These are phyloP conservation scores for Apotomis turbidana DNA, from an alignment of 2,888 invertebrate species.

Conservation along the genomic window DNA sequence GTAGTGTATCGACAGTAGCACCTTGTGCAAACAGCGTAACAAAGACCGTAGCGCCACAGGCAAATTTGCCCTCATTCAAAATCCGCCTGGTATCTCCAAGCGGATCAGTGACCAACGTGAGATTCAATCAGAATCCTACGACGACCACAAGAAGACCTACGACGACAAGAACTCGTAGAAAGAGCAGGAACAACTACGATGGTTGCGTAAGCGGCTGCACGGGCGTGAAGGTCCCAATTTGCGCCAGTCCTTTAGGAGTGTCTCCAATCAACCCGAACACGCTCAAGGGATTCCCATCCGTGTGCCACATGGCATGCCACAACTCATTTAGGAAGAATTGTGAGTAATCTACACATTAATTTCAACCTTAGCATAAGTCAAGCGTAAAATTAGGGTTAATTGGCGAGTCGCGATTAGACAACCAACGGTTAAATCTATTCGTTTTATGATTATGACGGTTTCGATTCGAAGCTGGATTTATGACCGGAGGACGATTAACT, in stretches of 20 bases:
- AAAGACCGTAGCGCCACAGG: not conserved
- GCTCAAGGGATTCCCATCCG: constrained; percentile 74
- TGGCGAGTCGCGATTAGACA: not conserved
- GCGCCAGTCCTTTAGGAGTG: constrained; percentile 65
- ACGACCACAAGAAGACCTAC: constrained; percentile 53
- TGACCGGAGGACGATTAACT: constrained; percentile 26
- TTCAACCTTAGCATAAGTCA: not conserved
- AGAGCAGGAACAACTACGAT: constrained; percentile 66
- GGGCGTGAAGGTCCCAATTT: constrained; percentile 67
- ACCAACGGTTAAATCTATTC: not conserved
- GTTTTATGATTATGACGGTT: constrained; percentile 2
- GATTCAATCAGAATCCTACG: constrained; percentile 56
- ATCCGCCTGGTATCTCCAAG: constrained; percentile 68
- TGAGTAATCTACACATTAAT: constrained; percentile 55
- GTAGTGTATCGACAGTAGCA: constrained; percentile 1
- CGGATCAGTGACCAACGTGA: constrained; percentile 69
- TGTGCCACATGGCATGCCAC: constrained; percentile 78
- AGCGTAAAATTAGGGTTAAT: constrained; percentile 7
- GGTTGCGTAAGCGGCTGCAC: constrained; percentile 67
- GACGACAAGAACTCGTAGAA: constrained; percentile 48
- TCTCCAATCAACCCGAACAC: constrained; percentile 64
- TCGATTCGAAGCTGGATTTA: constrained; percentile 9
- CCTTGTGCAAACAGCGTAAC: constrained; percentile 19
- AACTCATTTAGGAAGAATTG: constrained; percentile 72
- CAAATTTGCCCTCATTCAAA: constrained; percentile 51